Conservation (phyloP, 1,140 invertebrate genomes). For the Drosophila kurseongensis region DNA sequence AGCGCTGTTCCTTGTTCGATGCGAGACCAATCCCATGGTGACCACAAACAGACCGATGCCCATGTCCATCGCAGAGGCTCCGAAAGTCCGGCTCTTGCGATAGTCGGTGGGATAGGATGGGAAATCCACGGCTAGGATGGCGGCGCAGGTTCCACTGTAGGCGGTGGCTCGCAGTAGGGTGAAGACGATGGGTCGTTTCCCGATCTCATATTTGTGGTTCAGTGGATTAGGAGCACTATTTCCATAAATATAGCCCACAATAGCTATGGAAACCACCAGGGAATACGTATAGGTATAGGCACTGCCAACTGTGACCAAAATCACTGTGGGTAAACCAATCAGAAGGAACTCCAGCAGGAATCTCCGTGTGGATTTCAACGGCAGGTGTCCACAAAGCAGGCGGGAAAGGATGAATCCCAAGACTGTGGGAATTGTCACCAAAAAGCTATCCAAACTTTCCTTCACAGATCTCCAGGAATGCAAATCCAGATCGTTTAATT, state of each 20-base stretch:
- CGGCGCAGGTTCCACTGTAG: slow-evolving; percentile 91
- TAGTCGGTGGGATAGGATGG: slow-evolving; percentile 92
- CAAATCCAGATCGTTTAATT: slow-evolving; percentile 4
- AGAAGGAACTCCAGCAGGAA: slow-evolving; percentile 67
- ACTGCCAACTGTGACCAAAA: slow-evolving; percentile 38
- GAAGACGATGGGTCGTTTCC: slow-evolving; percentile 54
- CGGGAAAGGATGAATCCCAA: slow-evolving; percentile 50
- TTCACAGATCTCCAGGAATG: slow-evolving; percentile 26
- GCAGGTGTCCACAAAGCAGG: slow-evolving; percentile 36
- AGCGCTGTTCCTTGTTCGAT: slow-evolving; percentile 66
- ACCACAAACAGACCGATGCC: slow-evolving; percentile 96
- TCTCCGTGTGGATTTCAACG: slow-evolving; percentile 21
- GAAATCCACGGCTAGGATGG: slow-evolving; percentile 97
- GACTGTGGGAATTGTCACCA: slow-evolving; percentile 32
- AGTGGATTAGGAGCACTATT: background rate
- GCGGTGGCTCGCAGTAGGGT: slow-evolving; percentile 87
- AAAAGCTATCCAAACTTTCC: slow-evolving; percentile 34
- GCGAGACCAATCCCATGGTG: slow-evolving; percentile 92
- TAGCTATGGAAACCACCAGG: background rate
- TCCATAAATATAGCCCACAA: slow-evolving; percentile 16
- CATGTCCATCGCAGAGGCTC: slow-evolving; percentile 96
- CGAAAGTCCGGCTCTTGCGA: slow-evolving; percentile 94
- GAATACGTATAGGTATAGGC: slow-evolving; percentile 21
- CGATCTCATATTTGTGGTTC: slow-evolving; percentile 20
- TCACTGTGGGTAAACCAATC: slow-evolving; percentile 50